phyloP scores from a whole-genome alignment of 2,888 invertebrate genomes.

The Nephrocerus scutellatus region DNA sequence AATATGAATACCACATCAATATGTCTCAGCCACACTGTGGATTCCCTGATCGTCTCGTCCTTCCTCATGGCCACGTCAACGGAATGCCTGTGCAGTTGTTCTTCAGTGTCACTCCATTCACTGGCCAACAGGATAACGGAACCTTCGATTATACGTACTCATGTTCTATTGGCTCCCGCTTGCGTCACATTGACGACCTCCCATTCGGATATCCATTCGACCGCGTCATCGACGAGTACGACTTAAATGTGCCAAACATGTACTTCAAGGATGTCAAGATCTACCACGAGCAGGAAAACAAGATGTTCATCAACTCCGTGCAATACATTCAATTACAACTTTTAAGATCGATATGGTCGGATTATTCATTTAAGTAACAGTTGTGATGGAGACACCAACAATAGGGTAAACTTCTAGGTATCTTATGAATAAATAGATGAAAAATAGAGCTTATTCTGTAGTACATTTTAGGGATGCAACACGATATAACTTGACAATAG shows the following conservation, averaged over 20 bases:
- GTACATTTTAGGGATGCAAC: too few relatives aligned
- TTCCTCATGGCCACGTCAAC: constrained; percentile 56
- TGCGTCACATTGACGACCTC: constrained; percentile 54
- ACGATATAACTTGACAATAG: too few relatives aligned
- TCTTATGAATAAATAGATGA: too few relatives aligned
- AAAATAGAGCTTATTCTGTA: too few relatives aligned
- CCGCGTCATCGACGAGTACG: constrained; percentile 54
- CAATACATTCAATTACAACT: too few relatives aligned
- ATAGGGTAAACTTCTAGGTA: too few relatives aligned
- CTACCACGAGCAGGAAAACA: too few relatives aligned
- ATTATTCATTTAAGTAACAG: too few relatives aligned
- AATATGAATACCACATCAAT: constrained; percentile 45
- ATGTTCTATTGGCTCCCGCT: constrained; percentile 52
- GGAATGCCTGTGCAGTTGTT: constrained; percentile 58
- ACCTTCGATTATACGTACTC: constrained; percentile 48
- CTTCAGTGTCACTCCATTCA: constrained; percentile 53
- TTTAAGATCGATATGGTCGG: too few relatives aligned
- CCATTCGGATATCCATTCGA: constrained; percentile 71
- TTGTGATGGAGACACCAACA: too few relatives aligned
- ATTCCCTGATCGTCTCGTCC: constrained; percentile 55
- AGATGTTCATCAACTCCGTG: too few relatives aligned
- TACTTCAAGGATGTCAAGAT: constrained; percentile 58
- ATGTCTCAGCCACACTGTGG: constrained; percentile 50
- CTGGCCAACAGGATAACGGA: constrained; percentile 30
- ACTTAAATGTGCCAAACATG: constrained; percentile 62